phyloP scores from a whole-genome alignment of 2,888 invertebrate genomes.

The Nebria brevicollis region DNA sequence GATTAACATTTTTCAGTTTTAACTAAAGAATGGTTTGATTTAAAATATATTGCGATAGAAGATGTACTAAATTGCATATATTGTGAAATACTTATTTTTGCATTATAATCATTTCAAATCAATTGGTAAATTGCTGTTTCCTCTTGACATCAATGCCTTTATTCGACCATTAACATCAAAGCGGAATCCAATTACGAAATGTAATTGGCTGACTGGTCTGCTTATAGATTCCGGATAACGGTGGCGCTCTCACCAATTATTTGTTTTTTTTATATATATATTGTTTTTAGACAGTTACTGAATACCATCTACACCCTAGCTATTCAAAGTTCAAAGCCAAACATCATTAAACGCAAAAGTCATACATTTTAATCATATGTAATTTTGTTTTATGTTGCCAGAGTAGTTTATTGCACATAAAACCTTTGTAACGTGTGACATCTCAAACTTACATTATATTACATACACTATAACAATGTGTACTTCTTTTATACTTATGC shows the following conservation, averaged over 20 bases:
- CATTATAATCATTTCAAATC: constrained; percentile 19
- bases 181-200: constrained; percentile 28
- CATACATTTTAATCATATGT: too few relatives aligned
- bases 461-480: too few relatives aligned
- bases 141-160: constrained; percentile 3
- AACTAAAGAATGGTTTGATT: background rate
- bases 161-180: constrained; percentile 12
- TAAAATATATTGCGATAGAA: background rate
- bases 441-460: too few relatives aligned
- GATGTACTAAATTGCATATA: background rate
- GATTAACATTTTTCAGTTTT: too few relatives aligned
- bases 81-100: background rate
- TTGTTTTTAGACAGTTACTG: too few relatives aligned
- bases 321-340: too few relatives aligned
- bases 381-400: too few relatives aligned
- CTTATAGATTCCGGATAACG: background rate
- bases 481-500: too few relatives aligned
- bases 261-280: background rate
- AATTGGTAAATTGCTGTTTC: constrained; percentile 19
- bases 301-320: too few relatives aligned
- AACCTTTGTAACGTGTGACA: too few relatives aligned
- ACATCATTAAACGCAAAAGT: too few relatives aligned
- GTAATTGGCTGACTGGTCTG: constrained; percentile 13
- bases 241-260: background rate
- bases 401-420: too few relatives aligned